Percentiles rank a stretch among this genome's conserved stretches.
phyloP scores from a whole-genome alignment of 2,888 invertebrate species.

The Diaprepes abbreviatus region DNA sequence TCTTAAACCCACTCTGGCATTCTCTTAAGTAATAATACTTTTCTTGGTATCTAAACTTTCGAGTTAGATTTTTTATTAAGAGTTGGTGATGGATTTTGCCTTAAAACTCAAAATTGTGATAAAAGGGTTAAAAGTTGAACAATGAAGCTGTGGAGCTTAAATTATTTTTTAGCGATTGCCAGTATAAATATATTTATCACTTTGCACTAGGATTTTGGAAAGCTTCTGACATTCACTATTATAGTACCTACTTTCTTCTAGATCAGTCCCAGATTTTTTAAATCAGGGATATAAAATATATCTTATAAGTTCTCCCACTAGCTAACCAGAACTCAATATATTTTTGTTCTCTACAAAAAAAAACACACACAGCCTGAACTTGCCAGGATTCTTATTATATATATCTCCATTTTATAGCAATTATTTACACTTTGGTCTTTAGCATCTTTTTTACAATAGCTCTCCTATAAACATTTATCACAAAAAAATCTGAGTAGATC shows the following conservation, averaged over 20 bases:
- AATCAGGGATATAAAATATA: constrained; percentile 18
- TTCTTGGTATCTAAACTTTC: too few relatives aligned
- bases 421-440: constrained; percentile 40
- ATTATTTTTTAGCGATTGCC: constrained; percentile 60
- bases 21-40: too few relatives aligned
- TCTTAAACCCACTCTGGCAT: too few relatives aligned
- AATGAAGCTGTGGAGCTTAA: constrained; percentile 57
- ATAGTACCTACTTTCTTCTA: neutral
- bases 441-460: constrained; percentile 29
- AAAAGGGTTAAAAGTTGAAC: constrained; percentile 25
- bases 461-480: constrained; percentile 24
- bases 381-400: constrained; percentile 22
- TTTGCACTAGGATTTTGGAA: constrained; percentile 61
- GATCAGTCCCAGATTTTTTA: constrained; percentile 30
- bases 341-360: constrained; percentile 27
- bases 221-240: constrained; percentile 55
- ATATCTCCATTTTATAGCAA: constrained; percentile 34
- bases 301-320: neutral
- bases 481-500: constrained; percentile 42
- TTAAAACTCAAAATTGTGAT: constrained; percentile 29
- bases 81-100: constrained; percentile 9
- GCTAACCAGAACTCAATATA: constrained; percentile 11
- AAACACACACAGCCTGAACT: constrained; percentile 37
- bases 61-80: too few relatives aligned
- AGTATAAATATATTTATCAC: constrained; percentile 65